Conservation (phyloP, 2,888 invertebrate genomes). For the Cryptocephalus moraei region DNA sequence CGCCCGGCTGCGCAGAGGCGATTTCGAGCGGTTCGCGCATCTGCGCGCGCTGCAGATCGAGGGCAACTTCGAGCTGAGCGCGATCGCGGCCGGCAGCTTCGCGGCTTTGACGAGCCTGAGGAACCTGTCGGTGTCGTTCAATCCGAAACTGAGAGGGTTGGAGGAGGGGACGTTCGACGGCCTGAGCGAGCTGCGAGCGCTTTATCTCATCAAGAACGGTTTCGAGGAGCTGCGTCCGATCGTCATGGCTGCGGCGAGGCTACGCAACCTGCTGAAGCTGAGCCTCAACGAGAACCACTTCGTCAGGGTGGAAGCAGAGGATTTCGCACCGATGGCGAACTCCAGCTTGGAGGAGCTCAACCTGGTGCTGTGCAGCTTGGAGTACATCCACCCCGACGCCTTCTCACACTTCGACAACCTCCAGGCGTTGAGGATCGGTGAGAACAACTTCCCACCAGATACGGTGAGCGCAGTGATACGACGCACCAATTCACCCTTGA, state of each 20-base stretch:
- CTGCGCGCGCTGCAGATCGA: conserved; percentile 43
- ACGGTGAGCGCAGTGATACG: conserved; percentile 39
- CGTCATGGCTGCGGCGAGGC: conserved; percentile 35
- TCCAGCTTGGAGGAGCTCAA: conserved; percentile 39
- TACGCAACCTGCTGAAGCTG: conserved; percentile 41
- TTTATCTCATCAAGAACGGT: conserved; percentile 47
- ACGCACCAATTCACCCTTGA: conserved; percentile 36
- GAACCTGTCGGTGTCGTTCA: conserved; percentile 47
- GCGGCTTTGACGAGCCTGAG: conserved; percentile 38
- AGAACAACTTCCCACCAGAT: conserved; percentile 43
- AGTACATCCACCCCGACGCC: conserved; percentile 42
- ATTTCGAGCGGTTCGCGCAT: conserved; percentile 35
- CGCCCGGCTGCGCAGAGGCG: conserved; percentile 37
- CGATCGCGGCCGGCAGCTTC: conserved; percentile 43
- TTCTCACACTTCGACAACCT: conserved; percentile 41
- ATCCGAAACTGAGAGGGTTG: conserved; percentile 40
- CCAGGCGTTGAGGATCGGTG: conserved; percentile 40
- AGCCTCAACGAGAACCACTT: conserved; percentile 47
- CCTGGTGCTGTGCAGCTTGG: conserved; percentile 44
- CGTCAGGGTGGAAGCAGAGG: conserved; percentile 35
- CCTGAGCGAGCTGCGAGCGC: conserved; percentile 39
- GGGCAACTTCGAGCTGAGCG: conserved; percentile 43
- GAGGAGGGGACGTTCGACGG: conserved; percentile 42
- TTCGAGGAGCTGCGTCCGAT: conserved; percentile 40
- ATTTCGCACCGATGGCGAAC: conserved; percentile 41